A percentile compares a stretch with the other conserved stretches of the same genome.
These are phyloP conservation scores for Tineola bisselliella DNA, from an alignment of 2,888 invertebrate genomes.

Conservation along the genomic window DNA sequence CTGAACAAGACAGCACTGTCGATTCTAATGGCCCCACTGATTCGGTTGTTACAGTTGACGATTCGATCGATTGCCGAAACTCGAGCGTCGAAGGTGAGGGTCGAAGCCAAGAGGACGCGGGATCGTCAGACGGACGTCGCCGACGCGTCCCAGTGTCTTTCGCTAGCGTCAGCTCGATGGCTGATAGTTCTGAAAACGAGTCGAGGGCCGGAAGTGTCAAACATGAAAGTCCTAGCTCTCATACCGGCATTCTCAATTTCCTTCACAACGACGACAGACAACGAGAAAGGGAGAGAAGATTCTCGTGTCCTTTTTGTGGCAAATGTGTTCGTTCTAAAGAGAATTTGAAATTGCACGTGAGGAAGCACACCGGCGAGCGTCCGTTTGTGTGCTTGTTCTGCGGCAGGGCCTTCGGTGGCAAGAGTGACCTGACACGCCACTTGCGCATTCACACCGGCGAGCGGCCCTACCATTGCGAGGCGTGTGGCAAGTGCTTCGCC, in stretches of 20 bases:
- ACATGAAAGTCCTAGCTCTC: conserved; percentile 63
- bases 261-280: conserved; percentile 67
- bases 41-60: conserved; percentile 55
- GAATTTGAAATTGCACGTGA: conserved; percentile 86
- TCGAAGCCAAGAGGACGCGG: conserved; percentile 39
- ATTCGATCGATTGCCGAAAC: conserved; percentile 54
- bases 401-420: conserved; percentile 88
- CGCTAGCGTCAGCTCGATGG: conserved; percentile 63
- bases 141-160: conserved; percentile 54
- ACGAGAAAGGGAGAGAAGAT: conserved; percentile 76
- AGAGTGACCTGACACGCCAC: conserved; percentile 87
- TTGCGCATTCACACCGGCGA: conserved; percentile 90
- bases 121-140: conserved; percentile 32
- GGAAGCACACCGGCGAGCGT: conserved; percentile 87
- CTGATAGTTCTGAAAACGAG: conserved; percentile 61
- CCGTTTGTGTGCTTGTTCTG: conserved; percentile 93
- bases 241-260: conserved; percentile 71
- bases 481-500: conserved; percentile 92
- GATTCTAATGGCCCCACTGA: conserved; percentile 71
- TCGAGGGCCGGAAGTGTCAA: conserved; percentile 53
- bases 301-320: conserved; percentile 89
- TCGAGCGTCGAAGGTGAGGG: conserved; percentile 54
- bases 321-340: conserved; percentile 91
- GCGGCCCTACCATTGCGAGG: conserved; percentile 90
- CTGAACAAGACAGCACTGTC: conserved; percentile 77